These are phyloP conservation scores for Patella ulyssiponensis DNA, from an alignment of 2,888 invertebrate species.

Conservation along the genomic window DNA sequence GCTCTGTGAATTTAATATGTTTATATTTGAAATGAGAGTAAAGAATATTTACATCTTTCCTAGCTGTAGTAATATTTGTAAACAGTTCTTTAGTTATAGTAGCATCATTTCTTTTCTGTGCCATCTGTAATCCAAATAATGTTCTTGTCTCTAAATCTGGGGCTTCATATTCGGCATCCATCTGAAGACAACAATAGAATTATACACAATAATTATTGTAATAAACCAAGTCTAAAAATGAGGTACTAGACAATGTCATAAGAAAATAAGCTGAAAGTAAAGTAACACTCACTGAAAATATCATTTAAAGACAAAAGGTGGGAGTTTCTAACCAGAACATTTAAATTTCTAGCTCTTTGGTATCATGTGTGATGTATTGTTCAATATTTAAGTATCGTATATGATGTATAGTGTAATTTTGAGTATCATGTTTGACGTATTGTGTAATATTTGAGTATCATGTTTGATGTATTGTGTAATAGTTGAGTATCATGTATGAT, in stretches of 20 bases:
- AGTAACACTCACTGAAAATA: neutral
- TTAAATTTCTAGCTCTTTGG: too few relatives aligned
- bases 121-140: slow-evolving; percentile 87
- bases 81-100: slow-evolving; percentile 85
- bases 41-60: slow-evolving; percentile 75
- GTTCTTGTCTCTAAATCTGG: slow-evolving; percentile 85
- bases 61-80: slow-evolving; percentile 83
- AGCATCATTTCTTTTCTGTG: slow-evolving; percentile 92
- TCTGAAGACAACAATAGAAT: slow-evolving; percentile 75
- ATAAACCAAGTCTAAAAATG: neutral
- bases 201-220: neutral
- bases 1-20: neutral
- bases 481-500: too few relatives aligned
- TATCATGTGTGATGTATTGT: too few relatives aligned
- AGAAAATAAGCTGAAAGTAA: neutral
- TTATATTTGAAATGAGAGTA: neutral
- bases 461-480: too few relatives aligned
- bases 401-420: too few relatives aligned
- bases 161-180: slow-evolving; percentile 90
- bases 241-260: neutral
- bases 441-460: too few relatives aligned
- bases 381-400: too few relatives aligned
- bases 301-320: neutral
- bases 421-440: too few relatives aligned
- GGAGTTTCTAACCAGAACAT: too few relatives aligned